A percentile compares a stretch with the other conserved stretches of the same genome.
Evolutionary conservation across 1,140 invertebrate genomes (phyloP).

Genomic region (Parasteatoda tepidariorum): DNA sequence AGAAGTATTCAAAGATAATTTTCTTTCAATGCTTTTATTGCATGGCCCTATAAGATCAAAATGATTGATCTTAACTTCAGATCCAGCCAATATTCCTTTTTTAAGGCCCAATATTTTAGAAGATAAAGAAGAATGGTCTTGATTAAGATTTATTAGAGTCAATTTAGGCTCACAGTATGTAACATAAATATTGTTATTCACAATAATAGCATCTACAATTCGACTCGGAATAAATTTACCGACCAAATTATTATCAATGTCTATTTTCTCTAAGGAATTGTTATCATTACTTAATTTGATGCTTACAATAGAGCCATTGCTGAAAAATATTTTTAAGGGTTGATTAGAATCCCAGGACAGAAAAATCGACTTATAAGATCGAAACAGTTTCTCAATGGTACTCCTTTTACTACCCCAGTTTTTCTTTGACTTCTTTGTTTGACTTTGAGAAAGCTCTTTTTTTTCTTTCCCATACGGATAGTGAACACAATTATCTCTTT

Average conservation of each 20-base stretch:
- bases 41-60: slow-evolving; percentile 46
- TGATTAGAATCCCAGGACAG: slow-evolving; percentile 44
- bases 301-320: slow-evolving; percentile 51
- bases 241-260: slow-evolving; percentile 57
- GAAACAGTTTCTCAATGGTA: slow-evolving; percentile 28
- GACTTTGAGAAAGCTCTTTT: slow-evolving; percentile 21
- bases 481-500: slow-evolving; percentile 4
- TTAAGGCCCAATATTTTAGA: slow-evolving; percentile 39
- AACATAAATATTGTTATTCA: slow-evolving; percentile 53
- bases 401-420: slow-evolving; percentile 21
- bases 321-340: slow-evolving; percentile 39
- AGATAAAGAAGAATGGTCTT: slow-evolving; percentile 6
- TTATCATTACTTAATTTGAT: slow-evolving; percentile 38
- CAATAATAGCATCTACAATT: slow-evolving; percentile 58
- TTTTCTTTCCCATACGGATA: slow-evolving; percentile 24
- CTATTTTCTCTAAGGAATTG: slow-evolving; percentile 33
- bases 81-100: slow-evolving; percentile 32
- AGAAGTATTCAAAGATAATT: slow-evolving; percentile 43
- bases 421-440: slow-evolving; percentile 5
- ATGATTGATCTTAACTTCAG: slow-evolving; percentile 30
- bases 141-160: slow-evolving; percentile 41
- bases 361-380: slow-evolving; percentile 38
- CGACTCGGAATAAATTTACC: slow-evolving; percentile 61
- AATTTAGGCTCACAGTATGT: slow-evolving; percentile 62
- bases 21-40: slow-evolving; percentile 37